phyloP scores from a whole-genome alignment of 2,113 vertebrate species.

The Caretta caretta region DNA sequence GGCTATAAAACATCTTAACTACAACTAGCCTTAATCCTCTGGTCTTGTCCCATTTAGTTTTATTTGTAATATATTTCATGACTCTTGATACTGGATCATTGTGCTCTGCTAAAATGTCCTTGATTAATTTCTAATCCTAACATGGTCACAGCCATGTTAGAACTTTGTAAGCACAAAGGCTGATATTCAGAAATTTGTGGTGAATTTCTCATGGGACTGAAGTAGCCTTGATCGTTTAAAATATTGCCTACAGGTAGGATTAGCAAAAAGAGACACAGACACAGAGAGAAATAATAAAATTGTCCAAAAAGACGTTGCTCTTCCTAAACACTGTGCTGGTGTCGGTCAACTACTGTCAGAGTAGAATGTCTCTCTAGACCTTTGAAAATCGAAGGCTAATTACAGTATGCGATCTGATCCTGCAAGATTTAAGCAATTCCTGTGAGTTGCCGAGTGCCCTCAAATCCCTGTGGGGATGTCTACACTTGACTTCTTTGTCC shows the following conservation, averaged over 20 bases:
- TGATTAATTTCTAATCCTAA: neutral
- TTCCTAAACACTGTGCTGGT: neutral
- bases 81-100: neutral
- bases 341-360: constrained; percentile 41
- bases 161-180: neutral
- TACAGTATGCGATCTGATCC: neutral
- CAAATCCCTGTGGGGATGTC: neutral
- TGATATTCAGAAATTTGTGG: neutral
- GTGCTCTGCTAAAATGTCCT: neutral
- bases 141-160: neutral
- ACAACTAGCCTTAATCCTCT: neutral
- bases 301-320: constrained; percentile 13
- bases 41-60: fast-evolving
- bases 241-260: neutral
- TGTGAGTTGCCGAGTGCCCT: neutral
- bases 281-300: constrained; percentile 50
- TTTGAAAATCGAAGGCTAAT: neutral
- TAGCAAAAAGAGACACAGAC: constrained; percentile 19
- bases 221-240: neutral
- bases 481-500: neutral
- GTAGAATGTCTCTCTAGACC: neutral
- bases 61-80: fast-evolving
- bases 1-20: neutral
- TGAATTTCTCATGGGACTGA: neutral
- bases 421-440: neutral